Evolutionary conservation across 1,140 invertebrate species (phyloP), one percentile per base, ranked within the genome.

Genomic region (Apis dorsata): DNA sequence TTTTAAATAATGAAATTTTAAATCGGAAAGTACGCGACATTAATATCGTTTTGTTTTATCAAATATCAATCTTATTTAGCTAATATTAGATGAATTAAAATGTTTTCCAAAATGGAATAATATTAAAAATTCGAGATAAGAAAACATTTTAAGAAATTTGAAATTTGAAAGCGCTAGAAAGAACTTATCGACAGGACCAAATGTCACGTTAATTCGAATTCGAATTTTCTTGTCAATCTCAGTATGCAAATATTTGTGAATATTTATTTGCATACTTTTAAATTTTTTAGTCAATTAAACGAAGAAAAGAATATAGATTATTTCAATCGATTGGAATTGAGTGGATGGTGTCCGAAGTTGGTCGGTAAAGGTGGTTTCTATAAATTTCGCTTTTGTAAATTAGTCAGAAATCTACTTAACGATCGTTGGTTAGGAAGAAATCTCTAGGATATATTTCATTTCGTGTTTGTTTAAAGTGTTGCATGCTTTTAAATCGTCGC

Each of bases 301-400:
- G 5, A 65, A 28, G 21, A n/a, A 10, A 15, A 24, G 2, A 3
- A 11, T 65, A 28, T 9, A n/a, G 66, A 70, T 51, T 70, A 49
- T 62, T 51, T 15, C 34, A 3, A 28, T 76, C 24, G 24, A 19
- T 65, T n/a, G 1, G n/a, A 70, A 24, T 21, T 5, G 55, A 79
- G 44, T 44, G 77, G 24, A n/a, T 51, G 53, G 53, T 75, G 62
- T 75, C 72, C n/a, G 59, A 77, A 77, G 21, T 49, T 66, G 19
- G 51, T 71, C 12, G 85, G 63, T 81, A 85, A 86, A 78, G 17
- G 15, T 44, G 79, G 11, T 82, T 55, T 82, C 85, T 86, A 62
- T 34, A 21, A 59, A 51, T 53, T 62, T 28, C 34, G 53, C 74
- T 59, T 24, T 74, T 21, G 59, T 60, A n/a, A 79, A 10, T 70